Conservation (phyloP, 2,888 invertebrate species). For the Chrysodeixis includens region DNA sequence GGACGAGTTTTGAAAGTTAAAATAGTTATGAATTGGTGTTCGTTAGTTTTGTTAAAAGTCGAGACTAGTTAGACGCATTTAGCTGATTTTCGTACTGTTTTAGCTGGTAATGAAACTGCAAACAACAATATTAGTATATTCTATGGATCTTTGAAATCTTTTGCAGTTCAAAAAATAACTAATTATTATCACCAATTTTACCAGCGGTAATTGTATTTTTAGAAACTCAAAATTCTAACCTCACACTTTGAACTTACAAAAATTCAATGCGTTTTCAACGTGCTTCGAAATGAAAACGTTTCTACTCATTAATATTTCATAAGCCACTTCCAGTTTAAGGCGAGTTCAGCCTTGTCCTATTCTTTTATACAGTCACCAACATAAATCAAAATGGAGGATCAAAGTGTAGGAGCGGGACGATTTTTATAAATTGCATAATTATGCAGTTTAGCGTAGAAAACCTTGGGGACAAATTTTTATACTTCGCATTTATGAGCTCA, state of each 20-base stretch:
- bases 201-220: not conserved
- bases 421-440: slow-evolving; percentile 62
- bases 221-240: slow-evolving; percentile 17
- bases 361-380: slow-evolving; percentile 55
- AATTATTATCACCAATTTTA: too few species aligned
- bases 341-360: slow-evolving; percentile 37
- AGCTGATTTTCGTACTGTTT: too few species aligned
- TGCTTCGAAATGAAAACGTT: slow-evolving; percentile 50
- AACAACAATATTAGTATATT: too few species aligned
- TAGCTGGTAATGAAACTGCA: too few species aligned
- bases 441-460: slow-evolving; percentile 49
- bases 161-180: too few species aligned
- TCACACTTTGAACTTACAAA: slow-evolving; percentile 36
- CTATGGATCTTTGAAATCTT: too few species aligned
- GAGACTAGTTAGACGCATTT: too few species aligned
- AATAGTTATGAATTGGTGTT: too few species aligned
- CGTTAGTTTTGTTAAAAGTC: too few species aligned
- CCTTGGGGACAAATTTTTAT: slow-evolving; percentile 46
- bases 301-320: slow-evolving; percentile 76
- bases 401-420: slow-evolving; percentile 48
- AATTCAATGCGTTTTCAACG: slow-evolving; percentile 52
- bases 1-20: too few species aligned
- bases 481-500: slow-evolving; percentile 26
- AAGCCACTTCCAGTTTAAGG: slow-evolving; percentile 57
- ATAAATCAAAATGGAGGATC: slow-evolving; percentile 58